These are phyloP conservation scores for Nothura maculosa DNA, from an alignment of 2,797 vertebrate genomes.

Conservation along the genomic window DNA sequence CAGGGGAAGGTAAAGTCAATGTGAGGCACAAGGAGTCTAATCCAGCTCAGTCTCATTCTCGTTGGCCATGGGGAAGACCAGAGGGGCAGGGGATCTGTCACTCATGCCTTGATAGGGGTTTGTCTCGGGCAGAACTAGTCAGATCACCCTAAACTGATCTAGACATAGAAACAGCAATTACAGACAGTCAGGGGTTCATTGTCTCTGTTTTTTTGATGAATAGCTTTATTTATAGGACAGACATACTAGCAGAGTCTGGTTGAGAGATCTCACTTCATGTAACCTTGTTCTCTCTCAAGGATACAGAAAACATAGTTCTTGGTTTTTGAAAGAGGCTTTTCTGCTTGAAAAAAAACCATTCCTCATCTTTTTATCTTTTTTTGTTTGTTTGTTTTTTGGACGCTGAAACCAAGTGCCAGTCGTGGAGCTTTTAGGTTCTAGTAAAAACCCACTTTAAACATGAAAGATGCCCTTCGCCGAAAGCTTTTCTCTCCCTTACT, in stretches of 20 bases:
- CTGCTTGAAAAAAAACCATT: background rate
- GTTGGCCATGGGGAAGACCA: too few relatives aligned
- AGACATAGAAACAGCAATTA: background rate
- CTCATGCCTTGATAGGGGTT: accelerated
- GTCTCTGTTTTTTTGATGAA: background rate
- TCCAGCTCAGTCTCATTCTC: too few relatives aligned
- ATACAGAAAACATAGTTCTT: background rate
- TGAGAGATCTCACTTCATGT: background rate
- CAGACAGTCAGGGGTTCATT: background rate
- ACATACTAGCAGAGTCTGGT: background rate
- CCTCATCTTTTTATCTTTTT: background rate
- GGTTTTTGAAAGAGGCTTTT: background rate
- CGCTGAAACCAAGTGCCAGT: background rate
- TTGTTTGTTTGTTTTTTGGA: background rate
- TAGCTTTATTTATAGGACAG: background rate
- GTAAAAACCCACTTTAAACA: background rate
- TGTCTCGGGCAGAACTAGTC: background rate
- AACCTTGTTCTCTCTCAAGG: background rate
- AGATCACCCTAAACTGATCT: background rate
- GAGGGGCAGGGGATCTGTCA: background rate
- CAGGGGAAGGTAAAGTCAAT: background rate
- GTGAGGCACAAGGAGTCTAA: too few relatives aligned
- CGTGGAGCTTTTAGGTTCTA: background rate
- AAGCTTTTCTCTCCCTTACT: constrained; percentile 6
- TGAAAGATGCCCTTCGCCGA: background rate